Base-by-base conservation (phyloP, 2,797 vertebrate species). In the Eospalax fontanierii region DNA sequence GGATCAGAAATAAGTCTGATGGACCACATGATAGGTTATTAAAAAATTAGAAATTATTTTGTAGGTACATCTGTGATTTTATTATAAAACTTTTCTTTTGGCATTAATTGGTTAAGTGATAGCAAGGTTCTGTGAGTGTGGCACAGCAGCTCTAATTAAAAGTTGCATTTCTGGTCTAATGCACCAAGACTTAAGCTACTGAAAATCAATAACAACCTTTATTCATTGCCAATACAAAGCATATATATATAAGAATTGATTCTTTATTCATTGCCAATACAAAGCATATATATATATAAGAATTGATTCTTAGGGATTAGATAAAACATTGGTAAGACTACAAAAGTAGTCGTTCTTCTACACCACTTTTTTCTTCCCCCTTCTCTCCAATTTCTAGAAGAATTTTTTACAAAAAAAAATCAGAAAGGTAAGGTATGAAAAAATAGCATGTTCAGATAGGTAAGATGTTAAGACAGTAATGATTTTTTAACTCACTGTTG, bases 61-160 rank as follows among this genome's bases (percentile, higher is more conserved):
- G 78, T 93, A 78, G 95, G 71, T 97, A 93, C 90, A 94, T 28
- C 73, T 88, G 10, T 93, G 87, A 66, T 97, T 98, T 98, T 98
- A 98, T 98, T 98, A 98, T 0, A 97, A 98, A 98, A 97, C 73
- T 73, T 96, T 94, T 96, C 87, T 98, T 89, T 96, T 97, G 88
- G 90, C 91, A 80, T 98, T 98, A 98, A 94, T 94, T 97, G 90
- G 89, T 95, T 97, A 97, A 97, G 95, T 91, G 90, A 96, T 57
- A 96, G 97, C 92, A 91, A 11, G 92, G 73, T 68, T 75, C 85
- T 90, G 91, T 97, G 82, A 96, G 90, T 54, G 63, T 35, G 87
- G 89, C 76, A 76, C 4, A 95, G 96, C 94, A 97, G 95, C 87
- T 97, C 91, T 50, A 59, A 54, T 0, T 46, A n/a, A 93, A 84